Percentiles rank a stretch among this genome's conserved stretches.
phyloP scores from a whole-genome alignment of 2,888 invertebrate genomes.

The Mythimna pallens region DNA sequence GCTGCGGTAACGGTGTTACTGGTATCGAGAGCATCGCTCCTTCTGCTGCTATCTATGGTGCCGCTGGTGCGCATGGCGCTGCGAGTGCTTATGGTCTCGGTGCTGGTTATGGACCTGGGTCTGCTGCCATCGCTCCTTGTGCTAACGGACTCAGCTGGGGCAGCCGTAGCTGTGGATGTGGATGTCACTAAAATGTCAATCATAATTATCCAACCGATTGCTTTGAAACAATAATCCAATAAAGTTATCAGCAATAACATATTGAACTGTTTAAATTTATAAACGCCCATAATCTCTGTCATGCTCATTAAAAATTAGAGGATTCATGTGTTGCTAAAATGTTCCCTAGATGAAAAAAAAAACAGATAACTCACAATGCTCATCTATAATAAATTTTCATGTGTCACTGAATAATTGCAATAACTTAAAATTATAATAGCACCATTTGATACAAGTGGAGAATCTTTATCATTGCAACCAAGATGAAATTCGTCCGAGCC shows the following conservation, averaged over 20 bases:
- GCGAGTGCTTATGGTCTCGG: slow-evolving; percentile 6
- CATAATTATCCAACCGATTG: accelerated
- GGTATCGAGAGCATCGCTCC: slow-evolving; percentile 42
- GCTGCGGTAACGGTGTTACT: slow-evolving; percentile 70
- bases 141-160: slow-evolving; percentile 12
- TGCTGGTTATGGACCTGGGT: slow-evolving; percentile 14
- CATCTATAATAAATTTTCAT: too few relatives aligned
- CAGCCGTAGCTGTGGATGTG: slow-evolving; percentile 34
- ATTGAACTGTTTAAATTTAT: too few relatives aligned
- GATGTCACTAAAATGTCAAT: not conserved
- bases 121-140: slow-evolving; percentile 12
- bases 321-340: too few relatives aligned
- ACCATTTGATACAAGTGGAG: too few relatives aligned
- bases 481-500: too few relatives aligned
- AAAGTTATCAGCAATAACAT: not conserved
- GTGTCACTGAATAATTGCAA: too few relatives aligned
- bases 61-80: not conserved
- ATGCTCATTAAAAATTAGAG: too few relatives aligned
- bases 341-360: too few relatives aligned
- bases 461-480: too few relatives aligned
- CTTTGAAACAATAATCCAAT: not conserved
- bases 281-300: too few relatives aligned
- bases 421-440: too few relatives aligned
- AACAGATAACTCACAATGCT: too few relatives aligned
- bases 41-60: slow-evolving; percentile 14